Evolutionary conservation across 2,113 vertebrate species (phyloP).

Genomic region (Trogon surrucura): DNA sequence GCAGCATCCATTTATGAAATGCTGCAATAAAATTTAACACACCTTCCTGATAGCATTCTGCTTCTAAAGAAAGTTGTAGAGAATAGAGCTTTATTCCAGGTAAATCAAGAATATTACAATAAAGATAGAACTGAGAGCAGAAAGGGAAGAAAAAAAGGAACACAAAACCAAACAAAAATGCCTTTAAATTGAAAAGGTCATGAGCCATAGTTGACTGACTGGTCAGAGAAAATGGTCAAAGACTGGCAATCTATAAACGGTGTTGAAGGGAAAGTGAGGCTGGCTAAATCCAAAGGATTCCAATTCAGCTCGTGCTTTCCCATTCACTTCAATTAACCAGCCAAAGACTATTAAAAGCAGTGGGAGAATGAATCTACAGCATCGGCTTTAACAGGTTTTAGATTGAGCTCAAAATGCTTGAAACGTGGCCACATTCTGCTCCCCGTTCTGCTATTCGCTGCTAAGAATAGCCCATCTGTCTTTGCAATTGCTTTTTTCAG

Average conservation of each 20-base stretch:
- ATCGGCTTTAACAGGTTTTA: not conserved
- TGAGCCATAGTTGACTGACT: not conserved
- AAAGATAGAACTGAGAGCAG: not conserved
- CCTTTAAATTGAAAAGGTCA: not conserved
- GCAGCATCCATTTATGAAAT: conserved; percentile 35
- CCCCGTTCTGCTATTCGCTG: not conserved
- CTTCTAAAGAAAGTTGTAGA: not conserved
- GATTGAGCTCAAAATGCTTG: not conserved
- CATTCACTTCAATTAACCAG: not conserved
- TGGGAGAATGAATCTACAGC: not conserved
- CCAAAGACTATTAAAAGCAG: not conserved
- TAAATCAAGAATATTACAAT: not conserved
- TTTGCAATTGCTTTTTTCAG: not conserved
- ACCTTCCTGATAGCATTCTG: not conserved
- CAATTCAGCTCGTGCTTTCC: not conserved
- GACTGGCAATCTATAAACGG: not conserved
- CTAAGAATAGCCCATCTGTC: not conserved
- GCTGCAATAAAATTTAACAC: conserved; percentile 32
- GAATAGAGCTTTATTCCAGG: not conserved
- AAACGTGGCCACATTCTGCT: not conserved
- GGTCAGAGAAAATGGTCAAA: not conserved
- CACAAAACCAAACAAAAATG: not conserved
- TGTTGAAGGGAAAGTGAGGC: not conserved
- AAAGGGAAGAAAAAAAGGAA: not conserved
- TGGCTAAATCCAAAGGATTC: not conserved